phyloP scores from a whole-genome alignment of 2,113 vertebrate species.

The Aptenodytes patagonicus region DNA sequence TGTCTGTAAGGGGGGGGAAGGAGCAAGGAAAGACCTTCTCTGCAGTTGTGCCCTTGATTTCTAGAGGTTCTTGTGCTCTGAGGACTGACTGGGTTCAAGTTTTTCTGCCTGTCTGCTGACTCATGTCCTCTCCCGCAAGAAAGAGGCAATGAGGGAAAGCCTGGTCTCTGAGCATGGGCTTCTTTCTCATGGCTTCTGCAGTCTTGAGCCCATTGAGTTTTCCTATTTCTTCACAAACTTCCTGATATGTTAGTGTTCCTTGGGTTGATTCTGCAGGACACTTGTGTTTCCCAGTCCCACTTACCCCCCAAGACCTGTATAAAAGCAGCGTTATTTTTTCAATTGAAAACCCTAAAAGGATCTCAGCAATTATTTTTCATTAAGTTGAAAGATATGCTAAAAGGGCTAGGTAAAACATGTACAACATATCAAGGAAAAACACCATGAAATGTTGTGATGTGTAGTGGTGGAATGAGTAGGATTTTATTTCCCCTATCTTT shows the following conservation, averaged over 20 bases:
- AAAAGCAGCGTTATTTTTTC: neutral
- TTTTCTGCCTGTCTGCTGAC: constrained; percentile 48
- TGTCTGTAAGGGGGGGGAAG: neutral
- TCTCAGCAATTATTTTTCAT: neutral
- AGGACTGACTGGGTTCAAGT: constrained; percentile 32
- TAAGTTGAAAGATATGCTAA: neutral
- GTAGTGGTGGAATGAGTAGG: neutral
- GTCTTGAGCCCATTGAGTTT: neutral
- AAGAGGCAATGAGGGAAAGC: neutral
- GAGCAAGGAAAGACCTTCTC: constrained; percentile 2
- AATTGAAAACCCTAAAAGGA: neutral
- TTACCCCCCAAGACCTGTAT: neutral
- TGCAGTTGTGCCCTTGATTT: constrained; percentile 37
- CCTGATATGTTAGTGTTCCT: neutral
- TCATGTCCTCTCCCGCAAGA: constrained; percentile 48
- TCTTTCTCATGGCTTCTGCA: neutral
- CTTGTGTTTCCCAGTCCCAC: neutral
- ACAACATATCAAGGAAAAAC: neutral
- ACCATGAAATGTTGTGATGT: neutral
- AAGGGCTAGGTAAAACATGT: neutral
- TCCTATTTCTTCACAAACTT: neutral
- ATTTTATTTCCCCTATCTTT: neutral
- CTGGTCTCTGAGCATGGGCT: neutral
- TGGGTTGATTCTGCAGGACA: neutral
- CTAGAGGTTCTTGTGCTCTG: constrained; percentile 37